Evolutionary conservation across 2,113 vertebrate species (phyloP).

Genomic region (Serinus canaria): DNA sequence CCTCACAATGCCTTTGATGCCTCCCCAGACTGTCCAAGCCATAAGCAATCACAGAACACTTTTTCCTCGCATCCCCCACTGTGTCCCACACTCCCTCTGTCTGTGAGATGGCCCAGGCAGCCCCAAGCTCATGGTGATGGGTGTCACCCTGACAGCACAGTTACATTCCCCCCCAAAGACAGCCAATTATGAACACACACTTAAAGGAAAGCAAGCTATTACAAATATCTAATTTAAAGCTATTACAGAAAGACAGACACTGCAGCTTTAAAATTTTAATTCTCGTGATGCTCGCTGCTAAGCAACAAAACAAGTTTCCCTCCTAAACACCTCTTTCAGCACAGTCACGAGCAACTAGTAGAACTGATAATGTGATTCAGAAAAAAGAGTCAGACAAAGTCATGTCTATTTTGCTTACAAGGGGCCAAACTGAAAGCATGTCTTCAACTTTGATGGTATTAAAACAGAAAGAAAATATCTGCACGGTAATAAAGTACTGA

Average conservation of each 20-base stretch:
- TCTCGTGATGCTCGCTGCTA: slow-evolving; percentile 79
- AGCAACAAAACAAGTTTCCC: slow-evolving; percentile 83
- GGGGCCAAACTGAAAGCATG: not conserved
- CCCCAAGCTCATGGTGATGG: fast-evolving
- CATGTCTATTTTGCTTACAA: not conserved
- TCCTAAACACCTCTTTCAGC: slow-evolving; percentile 86
- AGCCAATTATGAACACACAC: not conserved
- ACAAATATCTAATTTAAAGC: not conserved
- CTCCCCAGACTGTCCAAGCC: not conserved
- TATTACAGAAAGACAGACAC: not conserved
- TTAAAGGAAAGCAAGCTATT: not conserved
- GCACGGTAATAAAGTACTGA: not conserved
- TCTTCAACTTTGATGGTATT: not conserved
- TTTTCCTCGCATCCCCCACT: not conserved
- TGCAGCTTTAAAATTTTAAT: slow-evolving; percentile 71
- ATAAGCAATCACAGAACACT: not conserved
- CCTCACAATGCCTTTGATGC: not conserved
- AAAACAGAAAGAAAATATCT: not conserved
- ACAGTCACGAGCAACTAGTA: slow-evolving; percentile 88
- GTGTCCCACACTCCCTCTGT: fast-evolving
- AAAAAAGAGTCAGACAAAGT: slow-evolving; percentile 6
- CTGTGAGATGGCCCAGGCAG: not conserved
- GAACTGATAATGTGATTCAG: slow-evolving; percentile 70
- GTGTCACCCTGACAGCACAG: not conserved
- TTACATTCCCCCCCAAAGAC: not conserved